phyloP scores from a whole-genome alignment of 1,140 invertebrate genomes.

The Apis florea region DNA sequence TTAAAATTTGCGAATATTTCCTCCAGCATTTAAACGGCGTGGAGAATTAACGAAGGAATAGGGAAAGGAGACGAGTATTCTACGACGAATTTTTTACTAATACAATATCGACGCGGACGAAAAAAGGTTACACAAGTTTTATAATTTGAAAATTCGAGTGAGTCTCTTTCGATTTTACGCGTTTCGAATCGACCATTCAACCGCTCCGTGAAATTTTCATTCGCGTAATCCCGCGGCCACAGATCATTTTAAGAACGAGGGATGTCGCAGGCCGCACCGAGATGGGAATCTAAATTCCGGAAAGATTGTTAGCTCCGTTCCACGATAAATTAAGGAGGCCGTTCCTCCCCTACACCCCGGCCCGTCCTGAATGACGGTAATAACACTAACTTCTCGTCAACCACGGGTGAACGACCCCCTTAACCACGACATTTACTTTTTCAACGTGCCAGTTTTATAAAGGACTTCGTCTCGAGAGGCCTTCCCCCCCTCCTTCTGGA shows the following conservation, averaged over 20 bases:
- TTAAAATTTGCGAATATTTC: no score
- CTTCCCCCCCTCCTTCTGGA: conserved; percentile 3
- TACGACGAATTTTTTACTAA: no score
- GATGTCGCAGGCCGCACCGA: background rate
- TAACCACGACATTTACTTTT: conserved; percentile 30
- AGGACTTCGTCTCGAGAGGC: conserved; percentile 16
- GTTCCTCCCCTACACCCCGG: conserved; percentile 62
- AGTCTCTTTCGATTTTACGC: no score
- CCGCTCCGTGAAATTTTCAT: background rate
- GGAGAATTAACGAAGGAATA: no score
- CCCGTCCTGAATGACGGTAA: conserved; percentile 69
- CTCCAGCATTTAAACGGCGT: no score
- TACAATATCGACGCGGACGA: background rate
- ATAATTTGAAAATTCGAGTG: no score
- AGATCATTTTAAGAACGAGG: background rate
- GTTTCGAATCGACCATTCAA: no score
- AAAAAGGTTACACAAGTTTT: no score
- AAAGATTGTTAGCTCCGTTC: conserved; percentile 56
- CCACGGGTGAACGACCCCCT: conserved; percentile 34
- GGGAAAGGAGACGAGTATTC: no score
- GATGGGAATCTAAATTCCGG: conserved; percentile 55
- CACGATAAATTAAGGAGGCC: conserved; percentile 67
- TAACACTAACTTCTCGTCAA: conserved; percentile 76
- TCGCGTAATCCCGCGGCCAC: background rate
- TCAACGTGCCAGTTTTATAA: conserved; percentile 15